A percentile compares a stretch with the other conserved stretches of the same genome.
Conservation (phyloP, 2,888 invertebrate genomes). For the Lithophane ornitopus region DNA sequence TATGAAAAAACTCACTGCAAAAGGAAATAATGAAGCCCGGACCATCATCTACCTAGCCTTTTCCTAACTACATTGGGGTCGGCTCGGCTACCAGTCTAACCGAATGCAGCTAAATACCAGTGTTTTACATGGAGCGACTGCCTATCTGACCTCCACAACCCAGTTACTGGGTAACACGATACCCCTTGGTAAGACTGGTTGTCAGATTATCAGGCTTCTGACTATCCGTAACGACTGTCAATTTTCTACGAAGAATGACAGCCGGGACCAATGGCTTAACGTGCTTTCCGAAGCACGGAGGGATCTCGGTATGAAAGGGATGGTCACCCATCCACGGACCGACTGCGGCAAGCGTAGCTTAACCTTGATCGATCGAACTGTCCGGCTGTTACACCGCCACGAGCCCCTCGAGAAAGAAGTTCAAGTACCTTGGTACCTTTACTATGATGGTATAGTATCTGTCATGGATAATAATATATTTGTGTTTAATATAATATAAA, state of each 20-base stretch:
- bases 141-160: conserved; percentile 22
- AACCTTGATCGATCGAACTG: neutral
- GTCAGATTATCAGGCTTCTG: no score
- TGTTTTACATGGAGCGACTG: conserved; percentile 21
- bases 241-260: no score
- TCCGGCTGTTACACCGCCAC: neutral
- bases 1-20: neutral
- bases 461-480: neutral
- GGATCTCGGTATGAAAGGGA: no score
- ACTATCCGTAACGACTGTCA: no score
- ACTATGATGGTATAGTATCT: neutral
- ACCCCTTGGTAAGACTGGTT: no score
- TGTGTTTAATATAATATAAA: neutral
- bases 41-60: neutral
- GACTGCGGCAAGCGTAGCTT: conserved; percentile 8
- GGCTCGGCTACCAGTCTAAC: neutral
- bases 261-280: no score
- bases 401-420: neutral
- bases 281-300: no score
- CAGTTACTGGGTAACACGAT: neutral
- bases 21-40: neutral
- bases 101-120: neutral
- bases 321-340: conserved; percentile 23
- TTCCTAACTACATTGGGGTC: neutral
- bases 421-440: neutral